Percentiles rank a stretch among this genome's conserved stretches.
Conservation (phyloP, 2,113 vertebrate species). For the Ciconia stormi region DNA sequence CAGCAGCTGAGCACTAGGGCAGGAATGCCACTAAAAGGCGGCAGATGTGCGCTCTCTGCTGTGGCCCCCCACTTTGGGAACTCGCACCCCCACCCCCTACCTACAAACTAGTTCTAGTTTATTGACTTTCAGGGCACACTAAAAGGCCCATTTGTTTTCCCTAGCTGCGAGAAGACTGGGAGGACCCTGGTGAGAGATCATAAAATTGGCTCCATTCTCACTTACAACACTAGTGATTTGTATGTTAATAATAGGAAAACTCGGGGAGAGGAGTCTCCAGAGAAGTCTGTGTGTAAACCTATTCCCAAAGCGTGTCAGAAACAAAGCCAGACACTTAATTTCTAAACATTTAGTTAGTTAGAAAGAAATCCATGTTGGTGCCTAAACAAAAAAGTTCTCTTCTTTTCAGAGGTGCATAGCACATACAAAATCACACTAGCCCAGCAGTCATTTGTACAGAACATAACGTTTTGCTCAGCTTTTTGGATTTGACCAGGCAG, state of each 20-base stretch:
- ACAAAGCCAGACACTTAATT: background rate
- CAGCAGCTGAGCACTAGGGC: background rate
- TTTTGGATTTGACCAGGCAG: background rate
- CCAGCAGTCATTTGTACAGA: background rate
- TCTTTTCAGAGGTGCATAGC: background rate
- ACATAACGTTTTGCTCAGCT: background rate
- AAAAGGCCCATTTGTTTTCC: slow-evolving; percentile 28
- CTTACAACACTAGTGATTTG: background rate
- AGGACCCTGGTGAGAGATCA: background rate
- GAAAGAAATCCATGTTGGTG: background rate
- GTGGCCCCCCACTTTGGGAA: background rate
- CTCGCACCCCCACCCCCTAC: background rate
- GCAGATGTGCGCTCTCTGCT: background rate
- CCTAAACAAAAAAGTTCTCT: background rate
- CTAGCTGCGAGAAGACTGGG: background rate
- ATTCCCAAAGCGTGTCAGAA: background rate
- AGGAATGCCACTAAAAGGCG: background rate
- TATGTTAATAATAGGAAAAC: slow-evolving; percentile 11
- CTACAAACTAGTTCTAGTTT: background rate
- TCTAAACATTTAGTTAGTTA: background rate
- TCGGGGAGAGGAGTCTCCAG: background rate
- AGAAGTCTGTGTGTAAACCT: background rate
- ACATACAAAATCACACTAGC: background rate
- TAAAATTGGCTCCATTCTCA: slow-evolving; percentile 1
- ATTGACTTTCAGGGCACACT: background rate